A percentile compares a stretch with the other conserved stretches of the same genome.
Evolutionary conservation across 2,113 vertebrate genomes (phyloP).

Genomic region (Speoplatyrhinus poulsoni): DNA sequence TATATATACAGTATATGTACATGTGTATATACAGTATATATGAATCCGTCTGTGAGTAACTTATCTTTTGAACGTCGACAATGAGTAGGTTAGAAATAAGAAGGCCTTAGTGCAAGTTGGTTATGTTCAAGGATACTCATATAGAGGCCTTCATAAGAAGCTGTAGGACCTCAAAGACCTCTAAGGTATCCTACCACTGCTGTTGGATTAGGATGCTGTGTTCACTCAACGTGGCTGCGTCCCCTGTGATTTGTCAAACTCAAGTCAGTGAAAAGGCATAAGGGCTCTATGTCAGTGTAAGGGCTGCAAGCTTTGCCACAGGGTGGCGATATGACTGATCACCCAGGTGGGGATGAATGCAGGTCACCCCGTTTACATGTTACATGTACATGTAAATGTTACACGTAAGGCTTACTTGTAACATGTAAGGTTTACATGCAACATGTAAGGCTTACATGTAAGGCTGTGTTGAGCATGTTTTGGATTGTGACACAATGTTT

Average conservation of each 20-base stretch:
- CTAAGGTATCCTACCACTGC: too few species aligned
- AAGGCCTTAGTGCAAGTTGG: too few species aligned
- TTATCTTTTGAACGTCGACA: neutral
- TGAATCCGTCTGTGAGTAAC: neutral
- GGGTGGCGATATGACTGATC: neutral
- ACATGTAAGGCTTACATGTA: neutral
- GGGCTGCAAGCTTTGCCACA: conserved; percentile 4
- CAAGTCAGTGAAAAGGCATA: neutral
- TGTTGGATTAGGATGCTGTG: too few species aligned
- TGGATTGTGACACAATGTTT: neutral
- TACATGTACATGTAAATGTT: neutral
- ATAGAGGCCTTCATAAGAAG: too few species aligned
- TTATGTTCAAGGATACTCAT: too few species aligned
- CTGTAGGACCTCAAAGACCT: too few species aligned
- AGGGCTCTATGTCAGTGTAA: neutral
- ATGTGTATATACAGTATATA: too few species aligned
- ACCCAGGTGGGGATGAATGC: conserved; percentile 9
- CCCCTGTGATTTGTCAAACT: neutral
- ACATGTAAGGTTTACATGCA: neutral
- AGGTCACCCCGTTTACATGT: neutral
- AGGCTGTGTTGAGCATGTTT: neutral
- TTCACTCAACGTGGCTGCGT: too few species aligned
- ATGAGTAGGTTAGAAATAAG: too few species aligned
- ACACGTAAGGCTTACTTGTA: neutral
- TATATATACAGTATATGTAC: too few species aligned